Evolutionary conservation across 2,888 invertebrate genomes (phyloP).

Genomic region (Trichopoda pennipes): DNA sequence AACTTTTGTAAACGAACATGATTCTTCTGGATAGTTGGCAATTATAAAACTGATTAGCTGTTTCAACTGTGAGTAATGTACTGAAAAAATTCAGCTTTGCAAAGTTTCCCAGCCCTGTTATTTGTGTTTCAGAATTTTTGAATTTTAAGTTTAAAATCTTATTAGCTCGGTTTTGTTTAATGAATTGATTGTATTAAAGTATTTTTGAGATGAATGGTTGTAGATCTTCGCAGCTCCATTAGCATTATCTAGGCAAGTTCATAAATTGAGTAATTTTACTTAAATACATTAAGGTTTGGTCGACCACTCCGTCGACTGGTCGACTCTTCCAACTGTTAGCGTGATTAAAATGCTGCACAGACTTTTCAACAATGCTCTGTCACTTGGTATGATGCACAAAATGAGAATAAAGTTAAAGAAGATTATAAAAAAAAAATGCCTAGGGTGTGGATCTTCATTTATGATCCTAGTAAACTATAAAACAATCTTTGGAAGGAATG

Average conservation of each 20-base stretch:
- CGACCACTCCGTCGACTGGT: conserved; percentile 15
- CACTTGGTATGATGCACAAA: conserved; percentile 2
- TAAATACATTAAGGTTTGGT: conserved; percentile 65
- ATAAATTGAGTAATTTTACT: conserved; percentile 73
- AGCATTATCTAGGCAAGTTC: conserved; percentile 68
- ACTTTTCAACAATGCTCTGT: conserved; percentile 16
- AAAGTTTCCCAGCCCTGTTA: not conserved
- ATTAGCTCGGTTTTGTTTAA: not conserved
- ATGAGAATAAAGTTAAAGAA: not conserved
- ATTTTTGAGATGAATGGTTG: conserved; percentile 1
- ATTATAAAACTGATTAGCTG: too few species aligned
- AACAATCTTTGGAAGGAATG: conserved; percentile 34
- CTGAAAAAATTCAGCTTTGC: too few species aligned
- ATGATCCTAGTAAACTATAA: conserved; percentile 53
- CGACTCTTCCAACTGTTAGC: conserved; percentile 45
- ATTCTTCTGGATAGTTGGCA: too few species aligned
- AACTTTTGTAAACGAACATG: too few species aligned
- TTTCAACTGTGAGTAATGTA: too few species aligned
- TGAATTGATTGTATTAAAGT: conserved; percentile 5
- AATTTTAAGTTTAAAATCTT: not conserved
- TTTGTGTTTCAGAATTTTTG: not conserved
- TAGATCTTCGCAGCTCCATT: conserved; percentile 62
- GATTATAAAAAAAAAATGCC: conserved; percentile 26
- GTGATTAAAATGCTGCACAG: conserved; percentile 42
- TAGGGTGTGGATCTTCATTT: conserved; percentile 67